Conservation (phyloP, 2,888 invertebrate genomes). For the Trypoxylon attenuatum region DNA sequence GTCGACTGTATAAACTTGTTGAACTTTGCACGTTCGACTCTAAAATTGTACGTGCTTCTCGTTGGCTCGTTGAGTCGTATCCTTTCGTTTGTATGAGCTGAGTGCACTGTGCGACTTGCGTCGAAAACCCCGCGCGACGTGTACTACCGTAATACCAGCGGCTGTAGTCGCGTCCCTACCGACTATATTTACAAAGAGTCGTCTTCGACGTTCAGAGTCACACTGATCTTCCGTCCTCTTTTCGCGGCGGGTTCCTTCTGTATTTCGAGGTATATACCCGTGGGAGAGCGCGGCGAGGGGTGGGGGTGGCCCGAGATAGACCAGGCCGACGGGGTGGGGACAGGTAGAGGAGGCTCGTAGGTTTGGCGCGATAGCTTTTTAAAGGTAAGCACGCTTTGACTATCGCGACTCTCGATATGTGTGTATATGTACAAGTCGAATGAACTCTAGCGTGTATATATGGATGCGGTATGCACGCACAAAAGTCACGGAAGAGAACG, state of each 20-base stretch:
- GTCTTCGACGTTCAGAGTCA: conserved; percentile 20
- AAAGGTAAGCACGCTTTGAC: not conserved
- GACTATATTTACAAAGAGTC: conserved; percentile 10
- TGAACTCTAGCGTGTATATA: not conserved
- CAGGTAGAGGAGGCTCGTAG: not conserved
- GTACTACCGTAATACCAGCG: not conserved
- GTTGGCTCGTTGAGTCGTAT: too few relatives aligned
- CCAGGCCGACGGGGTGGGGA: not conserved
- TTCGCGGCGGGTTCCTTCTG: conserved; percentile 32
- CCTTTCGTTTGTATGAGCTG: too few relatives aligned
- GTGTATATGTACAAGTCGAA: too few relatives aligned
- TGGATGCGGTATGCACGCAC: not conserved
- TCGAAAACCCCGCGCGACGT: conserved; percentile 4
- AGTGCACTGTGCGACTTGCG: conserved; percentile 14
- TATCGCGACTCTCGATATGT: too few relatives aligned
- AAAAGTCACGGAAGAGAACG: not conserved
- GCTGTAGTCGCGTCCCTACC: not conserved
- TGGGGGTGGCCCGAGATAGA: not conserved
- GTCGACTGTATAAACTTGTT: not conserved
- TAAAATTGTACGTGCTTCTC: too few relatives aligned
- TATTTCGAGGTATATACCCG: conserved; percentile 19
- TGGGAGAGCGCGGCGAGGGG: conserved; percentile 5
- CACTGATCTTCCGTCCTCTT: conserved; percentile 42
- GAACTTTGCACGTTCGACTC: not conserved
- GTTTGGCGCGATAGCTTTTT: too few relatives aligned